Base-by-base conservation (phyloP, 2,888 invertebrate genomes). In the Ecdyonurus torrentis region DNA sequence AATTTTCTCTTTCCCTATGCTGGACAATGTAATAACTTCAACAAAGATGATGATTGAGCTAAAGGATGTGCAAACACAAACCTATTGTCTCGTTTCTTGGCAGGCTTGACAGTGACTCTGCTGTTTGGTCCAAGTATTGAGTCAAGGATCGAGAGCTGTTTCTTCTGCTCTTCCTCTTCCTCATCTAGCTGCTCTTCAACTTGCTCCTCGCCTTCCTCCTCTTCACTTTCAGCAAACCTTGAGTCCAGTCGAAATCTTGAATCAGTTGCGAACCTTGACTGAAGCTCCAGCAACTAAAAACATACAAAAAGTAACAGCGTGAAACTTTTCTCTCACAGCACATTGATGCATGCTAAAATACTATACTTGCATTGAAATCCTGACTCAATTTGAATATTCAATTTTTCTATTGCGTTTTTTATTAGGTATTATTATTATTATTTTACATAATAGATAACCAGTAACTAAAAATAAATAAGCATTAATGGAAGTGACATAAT, bases 241-340 rank as follows among this genome's bases (percentile, higher is more conserved):
- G 84, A 79, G 74, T 89, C 86, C 70, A 91, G 77, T 67, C 77
- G 76, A 75, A 91, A 91, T 70, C 91, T 80, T 69, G 84, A 80
- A 76, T 91, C 91, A 71, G 84, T 81, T 72, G 85, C 86, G 74
- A 81, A 84, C 69, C 80, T 81, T 59, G 83, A 81, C 78, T 90
- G 87, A 68, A 90, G 78, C 74, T 84, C 81, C 72, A 87, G 77
- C 69, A 86, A 76, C 84, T 85, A 67, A 73, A 67, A 37, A 69
- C 37, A 67, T 37, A 67, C 65, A 65, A 37, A 15, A 37, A 37
- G 15, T 37, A n/a, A n/a, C n/a, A n/a, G n/a, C n/a, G n/a, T n/a
- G n/a, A n/a, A n/a, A n/a, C 37, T 10, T 10, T 5, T 37, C 37
- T 37, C 15, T 5, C 37, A 5, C 37, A 10, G 37, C 7, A 37